Conservation (phyloP, 2,888 invertebrate genomes). For the Drosophila mulleri region DNA sequence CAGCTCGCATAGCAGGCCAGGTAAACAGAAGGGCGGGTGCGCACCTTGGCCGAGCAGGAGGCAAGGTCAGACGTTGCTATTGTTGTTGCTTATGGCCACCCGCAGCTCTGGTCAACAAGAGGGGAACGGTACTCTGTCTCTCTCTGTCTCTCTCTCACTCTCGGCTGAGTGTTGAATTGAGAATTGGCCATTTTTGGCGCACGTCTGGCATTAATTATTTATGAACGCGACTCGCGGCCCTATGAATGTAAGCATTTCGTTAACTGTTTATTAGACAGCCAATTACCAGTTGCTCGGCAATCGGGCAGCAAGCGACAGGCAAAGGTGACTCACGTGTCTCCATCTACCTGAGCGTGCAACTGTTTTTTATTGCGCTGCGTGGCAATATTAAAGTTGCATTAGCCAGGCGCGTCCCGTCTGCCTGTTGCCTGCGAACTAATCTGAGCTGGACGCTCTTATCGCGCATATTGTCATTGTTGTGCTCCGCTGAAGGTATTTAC, state of each 20-base stretch:
- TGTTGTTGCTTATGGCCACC: conserved; percentile 22
- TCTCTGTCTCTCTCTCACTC: background rate
- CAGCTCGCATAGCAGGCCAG: conserved; percentile 4
- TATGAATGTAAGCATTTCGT: conserved; percentile 58
- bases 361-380: conserved; percentile 50
- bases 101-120: conserved; percentile 26
- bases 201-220: conserved; percentile 69
- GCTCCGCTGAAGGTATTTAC: conserved; percentile 23
- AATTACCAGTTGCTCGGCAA: conserved; percentile 46
- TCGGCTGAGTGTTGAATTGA: conserved; percentile 52
- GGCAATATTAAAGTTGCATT: conserved; percentile 73
- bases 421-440: conserved; percentile 16
- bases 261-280: conserved; percentile 51
- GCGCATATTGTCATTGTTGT: conserved; percentile 48
- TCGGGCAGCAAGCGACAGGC: conserved; percentile 26
- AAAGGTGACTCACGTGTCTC: conserved; percentile 34
- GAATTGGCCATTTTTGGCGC: conserved; percentile 64
- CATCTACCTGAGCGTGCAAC: conserved; percentile 60
- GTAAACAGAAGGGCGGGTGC: background rate
- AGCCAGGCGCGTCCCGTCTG: conserved; percentile 46
- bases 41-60: conserved; percentile 17
- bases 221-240: conserved; percentile 35
- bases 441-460: conserved; percentile 58
- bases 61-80: conserved; percentile 28
- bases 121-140: conserved; percentile 48